Percentiles rank a stretch among this genome's conserved stretches.
Conservation (phyloP, 2,888 invertebrate species). For the Dysmachus trigonus region DNA sequence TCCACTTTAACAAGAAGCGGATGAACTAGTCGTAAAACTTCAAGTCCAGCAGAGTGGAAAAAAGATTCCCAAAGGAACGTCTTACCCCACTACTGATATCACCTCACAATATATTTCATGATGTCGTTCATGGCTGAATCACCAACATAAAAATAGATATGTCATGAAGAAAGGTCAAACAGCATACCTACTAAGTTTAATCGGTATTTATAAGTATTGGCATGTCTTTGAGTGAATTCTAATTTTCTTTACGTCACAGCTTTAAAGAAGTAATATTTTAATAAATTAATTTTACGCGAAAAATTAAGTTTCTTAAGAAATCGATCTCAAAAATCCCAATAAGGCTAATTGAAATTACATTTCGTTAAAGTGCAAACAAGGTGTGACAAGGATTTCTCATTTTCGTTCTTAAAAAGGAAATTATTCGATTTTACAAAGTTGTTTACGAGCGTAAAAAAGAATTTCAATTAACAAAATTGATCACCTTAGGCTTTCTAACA, state of each 20-base stretch:
- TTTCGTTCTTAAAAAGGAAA: neutral
- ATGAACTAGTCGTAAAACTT: constrained; percentile 1
- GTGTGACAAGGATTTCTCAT: neutral
- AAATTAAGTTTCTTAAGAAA: neutral
- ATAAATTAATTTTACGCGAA: neutral
- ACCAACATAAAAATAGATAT: constrained; percentile 8
- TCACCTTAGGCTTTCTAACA: constrained; percentile 28
- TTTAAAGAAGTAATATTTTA: neutral
- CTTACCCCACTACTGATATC: neutral
- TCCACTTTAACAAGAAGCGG: neutral
- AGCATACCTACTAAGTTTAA: neutral
- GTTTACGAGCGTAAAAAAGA: neutral
- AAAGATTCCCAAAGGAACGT: neutral
- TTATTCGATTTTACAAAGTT: neutral
- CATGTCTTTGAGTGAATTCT: neutral
- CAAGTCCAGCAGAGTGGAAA: neutral
- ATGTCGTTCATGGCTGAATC: neutral
- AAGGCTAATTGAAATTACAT: constrained; percentile 29
- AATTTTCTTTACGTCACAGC: neutral
- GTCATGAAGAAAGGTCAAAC: neutral
- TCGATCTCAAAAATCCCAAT: neutral
- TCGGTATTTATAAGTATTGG: neutral
- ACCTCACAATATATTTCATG: neutral
- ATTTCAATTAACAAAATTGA: constrained; percentile 46
- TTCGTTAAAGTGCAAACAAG: constrained; percentile 20